Evolutionary conservation across 2,797 vertebrate species (phyloP).

Genomic region (Gymnothorax javanicus): DNA sequence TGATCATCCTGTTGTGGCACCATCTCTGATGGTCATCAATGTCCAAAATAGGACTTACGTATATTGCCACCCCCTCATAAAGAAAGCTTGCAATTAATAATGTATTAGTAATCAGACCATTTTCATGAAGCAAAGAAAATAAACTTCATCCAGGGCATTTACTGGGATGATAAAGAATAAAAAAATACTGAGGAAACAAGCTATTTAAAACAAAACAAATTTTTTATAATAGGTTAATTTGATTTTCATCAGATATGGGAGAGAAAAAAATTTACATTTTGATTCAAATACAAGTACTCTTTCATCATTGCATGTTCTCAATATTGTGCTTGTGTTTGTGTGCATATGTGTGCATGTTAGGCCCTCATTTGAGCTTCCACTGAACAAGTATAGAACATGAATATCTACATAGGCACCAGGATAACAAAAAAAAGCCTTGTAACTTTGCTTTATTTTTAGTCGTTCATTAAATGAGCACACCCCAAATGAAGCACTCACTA

Average conservation of each 20-base stretch:
- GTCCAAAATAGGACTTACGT: too few species aligned
- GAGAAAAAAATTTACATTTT: background rate
- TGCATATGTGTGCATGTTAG: background rate
- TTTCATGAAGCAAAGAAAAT: constrained; percentile 6
- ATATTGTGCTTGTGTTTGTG: too few species aligned
- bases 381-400: too few species aligned
- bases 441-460: background rate
- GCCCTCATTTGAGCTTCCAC: background rate
- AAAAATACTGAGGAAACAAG: background rate
- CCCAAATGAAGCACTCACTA: background rate
- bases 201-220: background rate
- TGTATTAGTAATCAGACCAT: background rate
- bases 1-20: too few species aligned
- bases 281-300: background rate
- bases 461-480: background rate
- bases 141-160: background rate
- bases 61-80: background rate
- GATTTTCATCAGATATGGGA: background rate
- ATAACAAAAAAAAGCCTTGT: background rate
- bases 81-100: background rate
- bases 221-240: background rate
- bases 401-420: too few species aligned
- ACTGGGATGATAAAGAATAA: background rate
- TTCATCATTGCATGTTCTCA: too few species aligned
- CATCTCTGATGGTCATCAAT: too few species aligned